These are phyloP conservation scores for Cephus cinctus DNA, from an alignment of 1,140 invertebrate species.

Conservation along the genomic window DNA sequence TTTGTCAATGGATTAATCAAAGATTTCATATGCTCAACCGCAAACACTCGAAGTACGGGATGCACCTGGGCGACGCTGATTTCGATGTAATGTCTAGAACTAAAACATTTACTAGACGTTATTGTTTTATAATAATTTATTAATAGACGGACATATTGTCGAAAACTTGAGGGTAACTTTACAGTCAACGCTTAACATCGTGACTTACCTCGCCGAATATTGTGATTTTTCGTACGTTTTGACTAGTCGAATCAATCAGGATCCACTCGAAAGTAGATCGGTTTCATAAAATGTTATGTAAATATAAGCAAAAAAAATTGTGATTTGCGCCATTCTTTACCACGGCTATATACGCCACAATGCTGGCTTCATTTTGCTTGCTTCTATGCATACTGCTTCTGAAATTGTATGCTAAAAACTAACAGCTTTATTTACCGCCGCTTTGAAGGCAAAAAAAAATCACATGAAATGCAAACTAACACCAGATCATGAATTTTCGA, in stretches of 20 bases:
- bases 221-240: slow-evolving; percentile 13
- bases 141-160: slow-evolving; percentile 15
- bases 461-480: neutral
- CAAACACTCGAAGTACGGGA: neutral
- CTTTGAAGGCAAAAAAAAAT: neutral
- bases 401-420: no score
- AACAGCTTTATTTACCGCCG: no score
- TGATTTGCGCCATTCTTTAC: no score
- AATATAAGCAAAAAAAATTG: no score
- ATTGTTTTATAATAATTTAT: neutral
- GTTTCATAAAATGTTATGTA: neutral
- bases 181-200: slow-evolving; percentile 21
- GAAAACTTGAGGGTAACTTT: slow-evolving; percentile 19
- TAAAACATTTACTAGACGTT: neutral
- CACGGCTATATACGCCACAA: no score
- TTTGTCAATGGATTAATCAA: slow-evolving; percentile 14
- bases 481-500: neutral
- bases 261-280: slow-evolving; percentile 20
- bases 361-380: no score
- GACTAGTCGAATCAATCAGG: slow-evolving; percentile 24
- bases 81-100: slow-evolving; percentile 5
- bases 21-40: slow-evolving; percentile 10
- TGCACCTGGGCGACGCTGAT: neutral
- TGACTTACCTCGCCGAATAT: slow-evolving; percentile 12
- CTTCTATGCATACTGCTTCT: no score